phyloP scores from a whole-genome alignment of 2,113 vertebrate species.

The Stercorarius parasiticus region DNA sequence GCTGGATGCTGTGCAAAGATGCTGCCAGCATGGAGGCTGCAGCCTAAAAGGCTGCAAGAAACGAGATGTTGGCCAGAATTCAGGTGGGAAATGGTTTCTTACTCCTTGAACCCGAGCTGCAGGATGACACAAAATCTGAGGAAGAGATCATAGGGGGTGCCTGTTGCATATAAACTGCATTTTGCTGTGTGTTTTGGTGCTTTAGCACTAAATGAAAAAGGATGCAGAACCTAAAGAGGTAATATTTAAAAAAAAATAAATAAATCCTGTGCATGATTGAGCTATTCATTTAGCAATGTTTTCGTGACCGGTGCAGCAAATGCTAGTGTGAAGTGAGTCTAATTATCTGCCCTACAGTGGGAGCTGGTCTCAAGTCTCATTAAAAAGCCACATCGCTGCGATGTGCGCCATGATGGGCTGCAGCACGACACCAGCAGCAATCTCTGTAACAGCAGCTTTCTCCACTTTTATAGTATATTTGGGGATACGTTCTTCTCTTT shows the following conservation, averaged over 20 bases:
- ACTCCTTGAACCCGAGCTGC: neutral
- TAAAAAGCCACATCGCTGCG: rapidly evolving
- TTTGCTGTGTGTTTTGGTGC: neutral
- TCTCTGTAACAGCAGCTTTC: neutral
- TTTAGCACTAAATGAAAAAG: neutral
- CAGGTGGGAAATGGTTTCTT: neutral
- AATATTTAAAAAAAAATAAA: too few relatives aligned
- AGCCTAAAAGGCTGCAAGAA: neutral
- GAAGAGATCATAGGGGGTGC: rapidly evolving
- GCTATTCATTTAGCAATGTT: rapidly evolving
- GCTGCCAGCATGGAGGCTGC: neutral
- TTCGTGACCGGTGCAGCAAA: neutral
- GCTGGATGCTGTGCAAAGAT: neutral
- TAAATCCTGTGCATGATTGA: neutral
- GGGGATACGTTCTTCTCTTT: neutral
- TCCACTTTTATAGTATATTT: rapidly evolving
- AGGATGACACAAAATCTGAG: neutral
- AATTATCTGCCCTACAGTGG: neutral
- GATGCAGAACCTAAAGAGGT: neutral
- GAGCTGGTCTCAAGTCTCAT: neutral
- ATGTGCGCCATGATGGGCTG: too few relatives aligned
- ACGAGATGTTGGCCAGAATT: neutral
- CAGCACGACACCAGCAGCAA: neutral
- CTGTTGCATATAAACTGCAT: neutral
- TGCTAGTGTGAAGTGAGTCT: rapidly evolving